Conservation (phyloP, 1,140 invertebrate species). For the Caenorhabditis tropicalis region DNA sequence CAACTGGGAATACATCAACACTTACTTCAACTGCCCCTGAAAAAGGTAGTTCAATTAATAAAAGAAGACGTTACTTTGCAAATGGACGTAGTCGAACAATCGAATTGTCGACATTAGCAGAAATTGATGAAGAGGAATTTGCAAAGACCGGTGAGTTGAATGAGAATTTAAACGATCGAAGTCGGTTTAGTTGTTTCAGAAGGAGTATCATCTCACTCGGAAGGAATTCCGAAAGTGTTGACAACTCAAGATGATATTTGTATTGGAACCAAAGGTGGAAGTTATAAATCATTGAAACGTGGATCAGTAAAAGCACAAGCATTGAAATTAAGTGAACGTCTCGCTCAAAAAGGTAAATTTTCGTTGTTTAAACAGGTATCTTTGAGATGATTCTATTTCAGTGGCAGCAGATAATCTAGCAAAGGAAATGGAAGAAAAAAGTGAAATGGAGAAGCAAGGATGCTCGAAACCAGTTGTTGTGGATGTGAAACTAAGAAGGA, state of each 20-base stretch:
- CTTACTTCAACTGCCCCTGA: not conserved
- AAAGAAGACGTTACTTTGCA: conserved; percentile 32
- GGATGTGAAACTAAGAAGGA: conserved; percentile 1
- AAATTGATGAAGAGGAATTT: conserved; percentile 40
- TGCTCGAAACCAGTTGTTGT: conserved; percentile 25
- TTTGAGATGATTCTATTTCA: not conserved
- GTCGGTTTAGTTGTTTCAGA: not conserved
- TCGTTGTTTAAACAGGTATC: not conserved
- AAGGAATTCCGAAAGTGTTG: not conserved
- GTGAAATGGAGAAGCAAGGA: conserved; percentile 28
- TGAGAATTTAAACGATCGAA: not conserved
- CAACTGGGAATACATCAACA: not conserved
- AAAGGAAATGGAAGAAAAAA: conserved; percentile 13
- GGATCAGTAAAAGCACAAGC: conserved; percentile 24
- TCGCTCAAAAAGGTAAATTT: not conserved
- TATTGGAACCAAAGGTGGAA: conserved; percentile 14
- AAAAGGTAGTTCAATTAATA: not conserved
- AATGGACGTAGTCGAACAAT: conserved; percentile 32
- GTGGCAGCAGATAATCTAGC: not conserved
- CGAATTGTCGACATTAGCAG: conserved; percentile 5
- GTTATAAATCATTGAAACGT: conserved; percentile 23
- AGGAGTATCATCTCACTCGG: conserved; percentile 1
- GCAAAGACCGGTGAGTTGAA: not conserved
- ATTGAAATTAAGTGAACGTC: conserved; percentile 12
- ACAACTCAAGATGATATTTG: conserved; percentile 33